Evolutionary conservation across 1,140 invertebrate species (phyloP), one percentile per base, ranked within the genome.

Genomic region (Phortica variegata): DNA sequence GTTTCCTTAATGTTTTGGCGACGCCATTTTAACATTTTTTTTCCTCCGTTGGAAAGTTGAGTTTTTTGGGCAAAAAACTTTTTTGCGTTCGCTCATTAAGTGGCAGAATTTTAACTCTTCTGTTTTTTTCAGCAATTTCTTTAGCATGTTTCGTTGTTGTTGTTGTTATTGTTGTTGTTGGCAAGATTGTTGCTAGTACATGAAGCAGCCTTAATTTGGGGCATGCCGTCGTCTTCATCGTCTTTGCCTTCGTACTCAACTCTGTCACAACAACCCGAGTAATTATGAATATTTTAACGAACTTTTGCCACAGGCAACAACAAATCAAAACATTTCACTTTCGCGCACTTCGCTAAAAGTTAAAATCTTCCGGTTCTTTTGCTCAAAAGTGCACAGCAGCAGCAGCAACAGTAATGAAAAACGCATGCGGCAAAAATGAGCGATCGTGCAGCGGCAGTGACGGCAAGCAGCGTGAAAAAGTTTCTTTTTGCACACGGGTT

Each of bases 221-320:
- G 13, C 26, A 20, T 33, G 32, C 40, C 19, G 26, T 6, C 26
- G 6, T 6, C 23, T 46, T 65, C 52, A 60, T 63, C n/a, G n/a
- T n/a, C n/a, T n/a, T 56, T 68, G 57, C 53, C 60, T 56, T 51
- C 62, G 60, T n/a, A n/a, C n/a, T n/a, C n/a, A n/a, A n/a, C n/a
- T n/a, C n/a, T n/a, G n/a, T n/a, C 63, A 66, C 68, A 63, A 66
- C 63, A 68, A 63, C 60, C 63, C 65, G 68, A 66, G 63, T 68
- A 66, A 66, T 66, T 66, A 66, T 66, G 63, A 66, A 66, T 66
- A 66, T 66, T 68, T 66, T 66, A 69, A 63, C 63, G 65, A 66
- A 66, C 63, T 66, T 66, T 66, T 68, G 60, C 63, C 63, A 68
- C 62, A 58, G 62, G 62, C 62, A 66, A 65, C 63, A 58, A 57